Percentiles rank a stretch among this genome's conserved stretches.
These are phyloP conservation scores for Periophthalmodon schlosseri DNA, from an alignment of 2,113 vertebrate genomes.

Conservation along the genomic window DNA sequence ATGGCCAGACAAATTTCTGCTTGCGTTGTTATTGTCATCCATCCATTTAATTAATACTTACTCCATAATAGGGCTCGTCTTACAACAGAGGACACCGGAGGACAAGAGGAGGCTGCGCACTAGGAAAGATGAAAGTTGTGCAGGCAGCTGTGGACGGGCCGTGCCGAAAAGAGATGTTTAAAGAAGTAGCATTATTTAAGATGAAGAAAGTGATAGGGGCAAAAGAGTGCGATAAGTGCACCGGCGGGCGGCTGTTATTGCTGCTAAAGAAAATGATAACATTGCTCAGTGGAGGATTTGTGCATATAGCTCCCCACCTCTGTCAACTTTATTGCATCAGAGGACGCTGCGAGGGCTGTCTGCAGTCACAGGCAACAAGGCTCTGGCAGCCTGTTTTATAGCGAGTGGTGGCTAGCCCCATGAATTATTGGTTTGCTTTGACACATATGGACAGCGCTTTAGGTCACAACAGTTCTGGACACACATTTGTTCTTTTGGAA, in stretches of 20 bases:
- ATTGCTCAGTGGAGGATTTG: slow-evolving; percentile 50
- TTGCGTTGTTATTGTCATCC: slow-evolving; percentile 6
- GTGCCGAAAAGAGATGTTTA: slow-evolving; percentile 45
- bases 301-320: slow-evolving; percentile 43
- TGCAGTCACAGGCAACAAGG: slow-evolving; percentile 14
- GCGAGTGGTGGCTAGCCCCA: slow-evolving; percentile 21
- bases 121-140: slow-evolving; percentile 1
- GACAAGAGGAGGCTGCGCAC: background rate
- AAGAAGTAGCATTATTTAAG: slow-evolving; percentile 49
- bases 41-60: slow-evolving; percentile 6
- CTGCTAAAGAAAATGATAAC: slow-evolving; percentile 54
- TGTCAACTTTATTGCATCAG: slow-evolving; percentile 47
- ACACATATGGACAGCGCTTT: slow-evolving; percentile 1
- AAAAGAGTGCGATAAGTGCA: slow-evolving; percentile 49
- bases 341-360: slow-evolving; percentile 28
- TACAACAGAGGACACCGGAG: background rate
- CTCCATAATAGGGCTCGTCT: background rate
- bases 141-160: slow-evolving; percentile 1
- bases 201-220: slow-evolving; percentile 46
- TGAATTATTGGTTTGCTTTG: slow-evolving; percentile 5
- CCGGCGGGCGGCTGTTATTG: slow-evolving; percentile 46
- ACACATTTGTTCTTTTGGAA: slow-evolving; percentile 4
- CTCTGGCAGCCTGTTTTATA: slow-evolving; percentile 21
- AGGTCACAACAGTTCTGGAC: slow-evolving; percentile 17
- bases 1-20: slow-evolving; percentile 6